Conservation (phyloP, 2,888 invertebrate species). For the Pantelozetes paolii region DNA sequence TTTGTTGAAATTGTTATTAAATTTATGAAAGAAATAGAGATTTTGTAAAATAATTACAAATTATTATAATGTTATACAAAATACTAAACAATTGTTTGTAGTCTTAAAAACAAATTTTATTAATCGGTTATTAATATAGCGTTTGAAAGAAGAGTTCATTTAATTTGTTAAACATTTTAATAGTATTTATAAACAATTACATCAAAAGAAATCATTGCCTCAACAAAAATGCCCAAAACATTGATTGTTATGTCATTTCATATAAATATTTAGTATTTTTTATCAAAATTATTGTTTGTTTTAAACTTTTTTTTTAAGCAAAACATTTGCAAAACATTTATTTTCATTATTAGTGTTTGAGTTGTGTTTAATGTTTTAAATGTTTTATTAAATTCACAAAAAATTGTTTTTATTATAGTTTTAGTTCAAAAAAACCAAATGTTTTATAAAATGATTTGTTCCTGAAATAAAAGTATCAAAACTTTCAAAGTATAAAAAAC, state of each 20-base stretch:
- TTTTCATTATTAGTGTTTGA: too few relatives aligned
- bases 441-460: neutral
- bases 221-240: conserved; percentile 11
- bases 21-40: neutral
- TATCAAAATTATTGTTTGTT: neutral
- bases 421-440: neutral
- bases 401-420: neutral
- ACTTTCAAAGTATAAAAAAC: neutral
- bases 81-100: neutral
- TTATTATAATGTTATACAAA: conserved; percentile 14
- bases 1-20: conserved; percentile 1
- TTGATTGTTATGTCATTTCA: neutral
- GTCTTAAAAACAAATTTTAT: conserved; percentile 4
- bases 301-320: neutral
- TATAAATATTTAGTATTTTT: neutral
- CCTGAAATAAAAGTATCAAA: conserved; percentile 3
- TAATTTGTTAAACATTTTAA: neutral
- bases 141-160: neutral
- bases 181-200: neutral
- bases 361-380: neutral
- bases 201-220: neutral
- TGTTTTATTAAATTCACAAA: neutral
- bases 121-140: neutral
- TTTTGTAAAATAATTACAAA: neutral
- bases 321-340: neutral